Percentiles rank a stretch among this genome's conserved stretches.
phyloP scores from a whole-genome alignment of 35 echinoderm and acorn worm genomes.

The Ophioderma brevispina region DNA sequence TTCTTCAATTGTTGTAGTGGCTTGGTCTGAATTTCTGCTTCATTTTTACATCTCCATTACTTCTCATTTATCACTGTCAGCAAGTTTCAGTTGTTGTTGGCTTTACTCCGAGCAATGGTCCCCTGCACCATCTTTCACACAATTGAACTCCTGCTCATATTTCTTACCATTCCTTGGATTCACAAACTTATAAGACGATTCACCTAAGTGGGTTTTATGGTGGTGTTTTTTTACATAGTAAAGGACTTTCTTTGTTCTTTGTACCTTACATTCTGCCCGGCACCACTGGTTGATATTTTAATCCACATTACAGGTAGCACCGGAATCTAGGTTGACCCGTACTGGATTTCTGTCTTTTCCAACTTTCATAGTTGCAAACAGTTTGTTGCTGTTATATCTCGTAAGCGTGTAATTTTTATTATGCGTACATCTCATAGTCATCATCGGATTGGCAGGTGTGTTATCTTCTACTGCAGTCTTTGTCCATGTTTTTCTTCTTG shows the following conservation, averaged over 20 bases:
- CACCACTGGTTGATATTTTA: too few species aligned
- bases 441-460: too few species aligned
- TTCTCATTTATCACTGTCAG: slow-evolving; percentile 58
- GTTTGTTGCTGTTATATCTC: too few species aligned
- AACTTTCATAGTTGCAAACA: too few species aligned
- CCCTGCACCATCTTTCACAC: slow-evolving; percentile 28
- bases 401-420: too few species aligned
- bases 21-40: not conserved
- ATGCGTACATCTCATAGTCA: too few species aligned
- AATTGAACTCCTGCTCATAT: slow-evolving; percentile 41
- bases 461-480: too few species aligned
- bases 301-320: too few species aligned
- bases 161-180: slow-evolving; percentile 71
- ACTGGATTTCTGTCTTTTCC: too few species aligned
- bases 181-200: slow-evolving; percentile 49
- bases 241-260: slow-evolving; percentile 33
- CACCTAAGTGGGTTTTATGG: slow-evolving; percentile 12
- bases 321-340: too few species aligned
- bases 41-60: not conserved
- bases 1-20: not conserved
- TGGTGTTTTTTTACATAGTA: slow-evolving; percentile 72
- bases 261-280: not conserved
- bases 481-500: too few species aligned
- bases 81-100: slow-evolving; percentile 54
- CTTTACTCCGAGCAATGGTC: slow-evolving; percentile 44